phyloP scores from a whole-genome alignment of 2,113 vertebrate genomes.

The Gallinago media region DNA sequence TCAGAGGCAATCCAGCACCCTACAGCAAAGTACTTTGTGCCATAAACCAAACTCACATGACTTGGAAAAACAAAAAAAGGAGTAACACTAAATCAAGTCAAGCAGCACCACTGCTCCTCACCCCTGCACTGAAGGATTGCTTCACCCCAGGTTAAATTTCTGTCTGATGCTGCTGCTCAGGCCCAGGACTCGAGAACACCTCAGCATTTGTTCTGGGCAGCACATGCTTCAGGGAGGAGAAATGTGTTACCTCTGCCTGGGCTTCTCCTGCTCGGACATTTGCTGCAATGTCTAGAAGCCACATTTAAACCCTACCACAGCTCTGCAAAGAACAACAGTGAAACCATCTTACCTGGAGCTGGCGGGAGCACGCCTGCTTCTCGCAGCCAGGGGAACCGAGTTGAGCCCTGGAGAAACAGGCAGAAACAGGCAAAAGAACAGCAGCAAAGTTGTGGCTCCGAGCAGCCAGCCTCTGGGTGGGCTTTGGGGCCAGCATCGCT shows the following conservation, averaged over 20 bases:
- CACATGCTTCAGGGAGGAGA: accelerated
- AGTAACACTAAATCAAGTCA: neutral
- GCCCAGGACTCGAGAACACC: accelerated
- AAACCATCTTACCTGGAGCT: neutral
- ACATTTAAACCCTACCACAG: neutral
- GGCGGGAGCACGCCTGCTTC: neutral
- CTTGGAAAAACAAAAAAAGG: neutral
- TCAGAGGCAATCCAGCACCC: neutral
- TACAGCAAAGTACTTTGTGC: neutral
- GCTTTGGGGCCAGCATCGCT: neutral
- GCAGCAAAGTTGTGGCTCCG: accelerated
- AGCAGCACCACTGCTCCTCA: neutral
- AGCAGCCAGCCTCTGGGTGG: neutral
- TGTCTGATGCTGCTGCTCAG: neutral
- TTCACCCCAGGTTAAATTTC: neutral
- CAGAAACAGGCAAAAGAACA: neutral
- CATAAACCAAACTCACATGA: neutral
- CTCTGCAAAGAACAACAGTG: neutral
- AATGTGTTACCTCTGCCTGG: accelerated
- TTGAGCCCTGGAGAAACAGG: neutral
- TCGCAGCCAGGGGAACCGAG: accelerated
- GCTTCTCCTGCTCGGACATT: neutral
- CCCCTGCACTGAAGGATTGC: neutral
- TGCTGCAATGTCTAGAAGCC: neutral
- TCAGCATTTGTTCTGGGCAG: neutral